Percentiles rank a stretch among this genome's conserved stretches.
phyloP scores from a whole-genome alignment of 1,140 invertebrate species.

The Drosophila persimilis region DNA sequence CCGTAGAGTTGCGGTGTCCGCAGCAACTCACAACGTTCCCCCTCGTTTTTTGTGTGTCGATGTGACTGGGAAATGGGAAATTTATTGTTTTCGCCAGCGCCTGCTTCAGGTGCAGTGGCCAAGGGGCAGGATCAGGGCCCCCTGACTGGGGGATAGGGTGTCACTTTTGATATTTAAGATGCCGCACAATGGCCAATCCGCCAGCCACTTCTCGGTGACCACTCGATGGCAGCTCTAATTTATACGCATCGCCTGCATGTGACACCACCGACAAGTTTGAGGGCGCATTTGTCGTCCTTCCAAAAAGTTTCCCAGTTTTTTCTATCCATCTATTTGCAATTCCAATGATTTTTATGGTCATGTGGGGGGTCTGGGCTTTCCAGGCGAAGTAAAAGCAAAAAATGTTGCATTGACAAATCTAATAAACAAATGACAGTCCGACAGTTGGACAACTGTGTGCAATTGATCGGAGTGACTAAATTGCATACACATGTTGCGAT shows the following conservation, averaged over 20 bases:
- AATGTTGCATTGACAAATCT: constrained; percentile 75
- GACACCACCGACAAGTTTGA: constrained; percentile 59
- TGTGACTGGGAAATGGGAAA: constrained; percentile 61
- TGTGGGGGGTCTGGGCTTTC: constrained; percentile 1
- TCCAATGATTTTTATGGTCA: constrained; percentile 70
- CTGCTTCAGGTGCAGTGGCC: constrained; percentile 64
- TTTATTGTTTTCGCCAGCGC: constrained; percentile 68
- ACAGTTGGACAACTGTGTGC: constrained; percentile 28
- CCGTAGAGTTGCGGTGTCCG: too few species aligned
- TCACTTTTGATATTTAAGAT: constrained; percentile 81
- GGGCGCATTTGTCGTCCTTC: constrained; percentile 62
- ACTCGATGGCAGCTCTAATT: constrained; percentile 58
- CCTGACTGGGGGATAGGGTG: constrained; percentile 49
- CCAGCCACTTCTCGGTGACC: constrained; percentile 4
- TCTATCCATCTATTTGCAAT: constrained; percentile 71
- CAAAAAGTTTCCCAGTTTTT: constrained; percentile 41
- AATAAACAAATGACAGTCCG: constrained; percentile 69
- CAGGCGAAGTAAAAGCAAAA: constrained; percentile 35
- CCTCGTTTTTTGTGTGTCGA: constrained; percentile 43
- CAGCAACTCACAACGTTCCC: too few species aligned
- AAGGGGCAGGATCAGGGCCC: constrained; percentile 24
- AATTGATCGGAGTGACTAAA: constrained; percentile 46
- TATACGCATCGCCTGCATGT: constrained; percentile 77
- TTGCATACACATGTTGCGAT: constrained; percentile 24
- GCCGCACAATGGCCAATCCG: constrained; percentile 69